A percentile compares a stretch with the other conserved stretches of the same genome.
Evolutionary conservation across 30 jellyfish, hydroid and myxozoan species (phyloP).

Genomic region (Aurelia coerulea): DNA sequence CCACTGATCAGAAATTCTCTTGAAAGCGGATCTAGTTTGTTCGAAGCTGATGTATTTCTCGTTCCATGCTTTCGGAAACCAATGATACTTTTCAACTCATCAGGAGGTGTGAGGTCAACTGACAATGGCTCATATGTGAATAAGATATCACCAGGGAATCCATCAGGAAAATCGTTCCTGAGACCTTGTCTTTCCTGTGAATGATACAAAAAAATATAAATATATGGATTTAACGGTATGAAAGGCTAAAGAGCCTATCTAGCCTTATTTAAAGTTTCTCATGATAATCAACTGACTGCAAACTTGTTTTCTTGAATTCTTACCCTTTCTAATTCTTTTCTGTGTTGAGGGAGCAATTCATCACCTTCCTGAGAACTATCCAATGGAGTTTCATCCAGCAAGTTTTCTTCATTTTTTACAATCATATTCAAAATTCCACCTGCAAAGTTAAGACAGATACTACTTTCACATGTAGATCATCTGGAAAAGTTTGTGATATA

Average conservation of each 20-base stretch:
- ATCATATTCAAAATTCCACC: slow-evolving; percentile 64
- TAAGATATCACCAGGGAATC: slow-evolving; percentile 47
- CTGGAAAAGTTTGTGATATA: not conserved
- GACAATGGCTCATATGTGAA: slow-evolving; percentile 7
- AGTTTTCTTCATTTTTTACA: slow-evolving; percentile 1
- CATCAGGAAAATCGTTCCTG: slow-evolving; percentile 63
- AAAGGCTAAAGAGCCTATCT: not conserved
- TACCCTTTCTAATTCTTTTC: slow-evolving; percentile 44
- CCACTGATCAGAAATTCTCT: slow-evolving; percentile 46
- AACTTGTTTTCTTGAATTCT: too few species aligned
- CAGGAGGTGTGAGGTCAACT: slow-evolving; percentile 29
- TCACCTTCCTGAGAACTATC: slow-evolving; percentile 46
- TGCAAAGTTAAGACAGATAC: slow-evolving; percentile 2
- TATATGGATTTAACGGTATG: not conserved
- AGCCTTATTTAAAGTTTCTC: too few species aligned
- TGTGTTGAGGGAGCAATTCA: slow-evolving; percentile 64
- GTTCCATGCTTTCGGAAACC: not conserved
- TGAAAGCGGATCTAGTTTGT: slow-evolving; percentile 17
- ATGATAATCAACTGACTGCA: too few species aligned
- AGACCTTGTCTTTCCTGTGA: slow-evolving; percentile 54
- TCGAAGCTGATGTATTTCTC: not conserved
- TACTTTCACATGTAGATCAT: not conserved
- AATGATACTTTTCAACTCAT: slow-evolving; percentile 1
- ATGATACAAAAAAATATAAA: not conserved
- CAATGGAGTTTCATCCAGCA: slow-evolving; percentile 3